Evolutionary conservation across 1,140 invertebrate species (phyloP), one percentile per base, ranked within the genome.

Genomic region (Drosophila varians): DNA sequence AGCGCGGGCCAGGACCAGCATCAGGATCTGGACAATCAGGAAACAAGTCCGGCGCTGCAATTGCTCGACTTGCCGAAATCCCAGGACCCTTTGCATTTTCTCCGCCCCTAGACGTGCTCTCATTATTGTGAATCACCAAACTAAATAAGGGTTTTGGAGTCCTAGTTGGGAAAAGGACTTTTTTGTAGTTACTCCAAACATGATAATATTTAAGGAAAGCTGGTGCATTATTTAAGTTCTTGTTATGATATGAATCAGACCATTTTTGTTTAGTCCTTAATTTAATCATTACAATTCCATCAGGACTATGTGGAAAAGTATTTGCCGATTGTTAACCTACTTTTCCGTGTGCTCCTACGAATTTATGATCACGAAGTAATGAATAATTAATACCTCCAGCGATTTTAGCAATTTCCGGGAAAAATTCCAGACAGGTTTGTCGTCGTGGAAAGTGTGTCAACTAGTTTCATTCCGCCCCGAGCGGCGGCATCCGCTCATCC

Each of bases 391-490:
- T 26, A 8, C 62, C 47, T 9, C 4, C n/a, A 52, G 62, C 25
- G n/a, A 25, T 65, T 51, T 18, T 19, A 64, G 34, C 12, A 48
- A 31, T 43, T 31, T 66, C 46, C 60, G 21, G 70, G 18, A 42
- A 38, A 16, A 34, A 45, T 49, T 23, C 23, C 16, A 70, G 45
- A 48, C 51, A 49, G 34, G 36, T 70, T 18, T 26, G 16, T 12
- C 14, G 38, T 43, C 18, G 19, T 48, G 49, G 23, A 45, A 73
- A 68, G 75, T 84, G 49, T 83, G 79, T 86, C 79, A 84, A 84
- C 79, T 86, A 80, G 72, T 86, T 86, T 86, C 65, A 86, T 80
- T 58, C 80, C 66, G 80, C 80, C 76, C 64, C 53, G 53, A 58
- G 49, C 47, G 61, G 48, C 49, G 45, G 28, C 43, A 49, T 54